Evolutionary conservation across 2,888 invertebrate genomes (phyloP).

Genomic region (Copidosoma aretas): DNA sequence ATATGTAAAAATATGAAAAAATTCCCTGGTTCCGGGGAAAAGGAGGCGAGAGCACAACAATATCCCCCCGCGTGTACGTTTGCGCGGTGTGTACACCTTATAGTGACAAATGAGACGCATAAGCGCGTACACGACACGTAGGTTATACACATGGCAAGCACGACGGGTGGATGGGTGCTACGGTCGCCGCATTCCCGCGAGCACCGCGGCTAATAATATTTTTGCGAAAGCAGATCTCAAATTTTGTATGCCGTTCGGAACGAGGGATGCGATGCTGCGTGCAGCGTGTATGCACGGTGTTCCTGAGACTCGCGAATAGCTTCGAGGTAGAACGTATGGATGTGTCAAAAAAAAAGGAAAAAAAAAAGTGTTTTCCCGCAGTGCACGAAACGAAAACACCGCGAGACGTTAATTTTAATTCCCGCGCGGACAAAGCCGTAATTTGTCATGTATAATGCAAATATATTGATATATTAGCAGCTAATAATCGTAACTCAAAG

Average conservation of each 20-base stretch:
- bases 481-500: conserved; percentile 37
- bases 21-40: conserved; percentile 55
- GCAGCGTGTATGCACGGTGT: too few species aligned
- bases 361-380: background rate
- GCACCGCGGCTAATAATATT: background rate
- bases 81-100: too few species aligned
- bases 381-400: background rate
- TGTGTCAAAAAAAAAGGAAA: too few species aligned
- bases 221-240: background rate
- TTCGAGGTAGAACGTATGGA: too few species aligned
- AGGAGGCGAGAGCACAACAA: conserved; percentile 53
- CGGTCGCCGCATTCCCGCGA: background rate
- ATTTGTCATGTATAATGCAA: conserved; percentile 34
- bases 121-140: conserved; percentile 60
- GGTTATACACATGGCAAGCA: too few species aligned
- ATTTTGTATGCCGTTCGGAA: too few species aligned
- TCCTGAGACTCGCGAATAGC: too few species aligned
- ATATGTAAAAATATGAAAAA: conserved; percentile 56
- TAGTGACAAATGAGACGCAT: conserved; percentile 62
- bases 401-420: conserved; percentile 15
- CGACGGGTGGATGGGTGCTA: conserved; percentile 44
- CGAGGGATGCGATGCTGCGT: too few species aligned
- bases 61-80: conserved; percentile 52
- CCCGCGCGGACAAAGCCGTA: conserved; percentile 19
- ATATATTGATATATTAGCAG: conserved; percentile 38